A percentile compares a stretch with the other conserved stretches of the same genome.
Evolutionary conservation across 2,888 invertebrate genomes (phyloP).

Genomic region (Andrena minutula): DNA sequence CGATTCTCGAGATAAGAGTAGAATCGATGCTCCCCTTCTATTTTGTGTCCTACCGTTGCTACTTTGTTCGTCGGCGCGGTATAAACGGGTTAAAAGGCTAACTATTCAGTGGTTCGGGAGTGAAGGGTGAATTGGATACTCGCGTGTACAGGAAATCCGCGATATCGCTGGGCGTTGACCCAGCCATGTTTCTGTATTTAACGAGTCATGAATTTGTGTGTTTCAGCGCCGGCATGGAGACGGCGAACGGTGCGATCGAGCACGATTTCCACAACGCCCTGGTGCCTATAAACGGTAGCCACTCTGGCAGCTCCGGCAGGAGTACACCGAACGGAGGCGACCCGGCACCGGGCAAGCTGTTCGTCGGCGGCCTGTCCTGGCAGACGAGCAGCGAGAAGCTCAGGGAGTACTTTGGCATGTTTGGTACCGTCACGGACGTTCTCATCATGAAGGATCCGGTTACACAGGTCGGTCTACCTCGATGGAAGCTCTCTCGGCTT

Average conservation of each 20-base stretch:
- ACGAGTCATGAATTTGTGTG: constrained; percentile 41
- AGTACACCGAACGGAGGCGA: constrained; percentile 90
- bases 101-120: no score
- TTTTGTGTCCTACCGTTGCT: no score
- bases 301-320: constrained; percentile 90
- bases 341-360: constrained; percentile 94
- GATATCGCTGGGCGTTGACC: no score
- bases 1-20: no score
- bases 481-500: constrained; percentile 58
- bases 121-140: no score
- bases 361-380: constrained; percentile 97
- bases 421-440: constrained; percentile 95
- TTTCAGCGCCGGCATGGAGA: constrained; percentile 86
- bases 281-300: constrained; percentile 86
- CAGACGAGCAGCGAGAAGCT: constrained; percentile 96
- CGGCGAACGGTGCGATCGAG: constrained; percentile 86
- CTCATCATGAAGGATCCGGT: constrained; percentile 98
- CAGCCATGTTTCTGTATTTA: background rate
- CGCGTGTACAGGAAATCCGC: no score
- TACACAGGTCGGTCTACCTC: constrained; percentile 90
- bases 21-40: no score
- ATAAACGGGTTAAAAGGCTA: no score
- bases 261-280: constrained; percentile 86
- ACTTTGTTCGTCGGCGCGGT: no score
- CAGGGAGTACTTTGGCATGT: constrained; percentile 96